A percentile compares a stretch with the other conserved stretches of the same genome.
phyloP scores from a whole-genome alignment of 2,888 invertebrate species.

The Auanema freiburgensis region DNA sequence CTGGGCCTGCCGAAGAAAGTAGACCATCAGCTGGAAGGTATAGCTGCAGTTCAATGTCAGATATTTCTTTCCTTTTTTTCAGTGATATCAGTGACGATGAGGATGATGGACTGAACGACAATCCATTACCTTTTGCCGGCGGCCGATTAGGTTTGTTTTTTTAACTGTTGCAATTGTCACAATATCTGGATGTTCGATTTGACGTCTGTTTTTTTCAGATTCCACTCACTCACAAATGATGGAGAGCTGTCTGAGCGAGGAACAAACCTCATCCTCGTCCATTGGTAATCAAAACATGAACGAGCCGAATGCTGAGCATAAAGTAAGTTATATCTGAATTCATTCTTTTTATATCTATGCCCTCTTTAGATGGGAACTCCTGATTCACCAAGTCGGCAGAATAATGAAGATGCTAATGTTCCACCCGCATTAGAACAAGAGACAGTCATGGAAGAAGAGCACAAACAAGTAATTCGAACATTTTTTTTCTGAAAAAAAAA shows the following conservation, averaged over 20 bases:
- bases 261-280: constrained; percentile 28
- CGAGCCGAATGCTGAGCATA: not conserved
- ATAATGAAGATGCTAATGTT: constrained; percentile 33
- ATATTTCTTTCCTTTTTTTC: constrained; percentile 1
- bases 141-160: not conserved
- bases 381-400: constrained; percentile 5
- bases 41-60: too few species aligned
- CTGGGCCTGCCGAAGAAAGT: constrained; percentile 10
- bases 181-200: not conserved
- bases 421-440: constrained; percentile 91
- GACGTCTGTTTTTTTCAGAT: constrained; percentile 11
- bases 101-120: constrained; percentile 42
- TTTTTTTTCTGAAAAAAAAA: not conserved
- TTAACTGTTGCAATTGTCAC: not conserved
- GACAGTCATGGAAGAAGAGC: constrained; percentile 79
- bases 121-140: constrained; percentile 21
- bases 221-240: constrained; percentile 49
- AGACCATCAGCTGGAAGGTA: constrained; percentile 8
- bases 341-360: too few species aligned
- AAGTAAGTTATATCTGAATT: too few species aligned
- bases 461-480: constrained; percentile 37
- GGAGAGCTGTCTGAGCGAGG: constrained; percentile 45
- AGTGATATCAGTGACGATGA: constrained; percentile 43
- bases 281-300: not conserved
- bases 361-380: too few species aligned